phyloP scores from a whole-genome alignment of 2,888 invertebrate genomes.

The Choristoneura rosaceana region DNA sequence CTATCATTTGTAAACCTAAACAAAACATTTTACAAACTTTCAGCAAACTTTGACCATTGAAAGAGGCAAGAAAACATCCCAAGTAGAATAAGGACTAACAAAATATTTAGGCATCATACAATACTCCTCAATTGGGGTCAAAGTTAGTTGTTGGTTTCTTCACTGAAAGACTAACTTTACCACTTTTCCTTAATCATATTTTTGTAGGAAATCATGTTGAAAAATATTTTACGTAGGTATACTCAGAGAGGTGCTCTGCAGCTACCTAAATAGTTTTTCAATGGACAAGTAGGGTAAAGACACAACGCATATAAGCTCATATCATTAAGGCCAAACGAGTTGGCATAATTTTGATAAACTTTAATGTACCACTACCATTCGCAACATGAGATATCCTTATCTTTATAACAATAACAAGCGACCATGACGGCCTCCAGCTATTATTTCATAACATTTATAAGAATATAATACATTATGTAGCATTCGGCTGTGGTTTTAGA shows the following conservation, averaged over 20 bases:
- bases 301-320: not conserved
- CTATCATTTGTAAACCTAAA: no score
- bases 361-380: not conserved
- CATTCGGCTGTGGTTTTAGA: not conserved
- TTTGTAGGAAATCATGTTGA: slow-evolving; percentile 7
- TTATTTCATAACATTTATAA: not conserved
- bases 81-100: slow-evolving; percentile 3
- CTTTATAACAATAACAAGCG: no score
- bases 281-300: no score
- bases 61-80: not conserved
- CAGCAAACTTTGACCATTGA: no score
- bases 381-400: not conserved
- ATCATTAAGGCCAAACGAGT: not conserved
- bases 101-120: slow-evolving; percentile 13
- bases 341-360: not conserved
- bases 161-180: slow-evolving; percentile 11
- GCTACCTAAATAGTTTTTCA: not conserved
- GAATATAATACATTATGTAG: not conserved
- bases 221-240: slow-evolving; percentile 6
- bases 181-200: slow-evolving; percentile 22
- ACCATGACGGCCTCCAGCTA: no score
- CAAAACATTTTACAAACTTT: no score
- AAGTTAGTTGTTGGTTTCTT: slow-evolving; percentile 24
- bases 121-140: slow-evolving; percentile 21
- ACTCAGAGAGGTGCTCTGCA: not conserved